These are phyloP conservation scores for Rhagonycha fulva DNA, from an alignment of 2,888 invertebrate genomes.

Conservation along the genomic window DNA sequence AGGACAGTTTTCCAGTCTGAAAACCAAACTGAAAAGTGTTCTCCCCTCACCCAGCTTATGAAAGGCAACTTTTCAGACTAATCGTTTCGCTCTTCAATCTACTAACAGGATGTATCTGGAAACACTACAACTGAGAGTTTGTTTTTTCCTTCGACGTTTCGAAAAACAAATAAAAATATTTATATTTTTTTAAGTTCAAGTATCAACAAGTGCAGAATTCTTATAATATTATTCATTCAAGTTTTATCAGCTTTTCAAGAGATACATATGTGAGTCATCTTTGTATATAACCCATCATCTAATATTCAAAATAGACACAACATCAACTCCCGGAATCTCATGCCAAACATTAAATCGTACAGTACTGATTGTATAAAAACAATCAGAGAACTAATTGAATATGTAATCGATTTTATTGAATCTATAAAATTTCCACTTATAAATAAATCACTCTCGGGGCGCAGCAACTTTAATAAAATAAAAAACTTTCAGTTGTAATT, in stretches of 20 bases:
- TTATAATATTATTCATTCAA: background rate
- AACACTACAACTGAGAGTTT: background rate
- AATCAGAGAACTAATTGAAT: background rate
- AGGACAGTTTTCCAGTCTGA: too few relatives aligned
- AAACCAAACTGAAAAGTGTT: too few relatives aligned
- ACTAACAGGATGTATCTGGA: background rate
- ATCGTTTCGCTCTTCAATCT: background rate
- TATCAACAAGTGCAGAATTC: conserved; percentile 2
- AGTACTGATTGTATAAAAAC: background rate
- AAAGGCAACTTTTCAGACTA: background rate
- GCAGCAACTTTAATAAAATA: background rate
- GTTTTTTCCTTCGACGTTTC: background rate
- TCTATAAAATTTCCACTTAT: background rate
- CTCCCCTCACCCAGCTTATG: too few relatives aligned
- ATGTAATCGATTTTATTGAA: background rate
- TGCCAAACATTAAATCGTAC: background rate
- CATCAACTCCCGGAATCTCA: background rate
- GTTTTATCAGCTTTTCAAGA: background rate
- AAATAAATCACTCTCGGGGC: background rate
- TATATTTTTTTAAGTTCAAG: background rate
- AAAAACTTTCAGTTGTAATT: background rate
- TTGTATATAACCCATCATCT: conserved; percentile 3
- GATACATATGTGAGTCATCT: background rate
- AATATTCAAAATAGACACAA: background rate
- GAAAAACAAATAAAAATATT: background rate